Evolutionary conservation across 2,113 vertebrate species (phyloP).

Genomic region (Neolamprologus kungweensis): DNA sequence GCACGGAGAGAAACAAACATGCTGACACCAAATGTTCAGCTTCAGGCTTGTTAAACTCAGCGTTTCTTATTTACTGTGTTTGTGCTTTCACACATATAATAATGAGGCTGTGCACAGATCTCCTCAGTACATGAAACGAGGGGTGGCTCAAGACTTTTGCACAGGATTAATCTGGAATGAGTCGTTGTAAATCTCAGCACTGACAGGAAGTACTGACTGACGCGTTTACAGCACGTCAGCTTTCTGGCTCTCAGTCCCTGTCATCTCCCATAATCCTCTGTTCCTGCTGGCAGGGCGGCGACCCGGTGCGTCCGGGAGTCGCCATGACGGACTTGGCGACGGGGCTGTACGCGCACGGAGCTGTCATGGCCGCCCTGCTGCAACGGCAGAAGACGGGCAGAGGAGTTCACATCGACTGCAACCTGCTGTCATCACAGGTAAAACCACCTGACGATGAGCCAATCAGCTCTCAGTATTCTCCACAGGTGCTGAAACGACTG

Average conservation of each 20-base stretch:
- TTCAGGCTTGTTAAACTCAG: background rate
- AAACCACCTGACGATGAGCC: background rate
- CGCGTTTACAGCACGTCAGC: background rate
- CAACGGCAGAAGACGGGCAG: slow-evolving; percentile 78
- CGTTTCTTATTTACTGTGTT: background rate
- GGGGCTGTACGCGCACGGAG: slow-evolving; percentile 82
- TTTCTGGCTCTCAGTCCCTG: background rate
- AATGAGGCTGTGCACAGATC: background rate
- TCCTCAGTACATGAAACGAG: rapidly evolving
- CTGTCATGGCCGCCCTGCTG: slow-evolving; percentile 89
- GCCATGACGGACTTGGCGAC: slow-evolving; percentile 96
- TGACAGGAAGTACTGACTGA: background rate
- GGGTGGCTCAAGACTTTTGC: background rate
- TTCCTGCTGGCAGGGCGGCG: slow-evolving; percentile 73
- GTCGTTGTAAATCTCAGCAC: background rate
- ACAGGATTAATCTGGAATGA: background rate
- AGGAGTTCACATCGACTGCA: slow-evolving; percentile 88
- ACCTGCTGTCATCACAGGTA: slow-evolving; percentile 93
- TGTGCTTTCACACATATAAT: background rate
- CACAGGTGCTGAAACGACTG: background rate
- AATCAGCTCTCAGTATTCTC: background rate
- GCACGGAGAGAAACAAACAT: rapidly evolving
- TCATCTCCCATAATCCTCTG: background rate
- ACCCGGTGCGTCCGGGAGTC: slow-evolving; percentile 87
- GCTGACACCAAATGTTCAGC: background rate